A percentile compares a stretch with the other conserved stretches of the same genome.
These are phyloP conservation scores for Rallus crepitans DNA, from an alignment of 2,797 vertebrate species.

Conservation along the genomic window DNA sequence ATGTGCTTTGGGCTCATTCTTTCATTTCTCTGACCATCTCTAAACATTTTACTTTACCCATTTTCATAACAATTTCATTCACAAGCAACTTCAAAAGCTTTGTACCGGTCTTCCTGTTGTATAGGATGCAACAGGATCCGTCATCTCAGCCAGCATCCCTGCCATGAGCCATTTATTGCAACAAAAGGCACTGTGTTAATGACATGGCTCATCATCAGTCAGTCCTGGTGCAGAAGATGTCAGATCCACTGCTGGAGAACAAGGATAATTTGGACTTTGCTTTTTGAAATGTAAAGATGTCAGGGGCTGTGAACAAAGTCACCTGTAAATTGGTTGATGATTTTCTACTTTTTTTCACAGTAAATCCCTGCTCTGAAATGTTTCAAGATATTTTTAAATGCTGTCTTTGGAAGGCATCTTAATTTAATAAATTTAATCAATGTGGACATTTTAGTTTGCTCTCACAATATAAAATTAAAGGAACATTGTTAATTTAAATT, in stretches of 20 bases:
- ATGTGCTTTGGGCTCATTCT: neutral
- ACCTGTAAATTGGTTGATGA: conserved; percentile 20
- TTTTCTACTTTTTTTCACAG: conserved; percentile 1
- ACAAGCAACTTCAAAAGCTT: conserved; percentile 59
- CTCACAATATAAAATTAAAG: neutral
- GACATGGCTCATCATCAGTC: conserved; percentile 61
- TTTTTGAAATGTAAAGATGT: conserved; percentile 52
- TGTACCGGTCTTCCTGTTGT: conserved; percentile 6
- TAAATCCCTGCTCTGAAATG: neutral
- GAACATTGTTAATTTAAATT: neutral
- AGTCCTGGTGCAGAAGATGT: conserved; percentile 48
- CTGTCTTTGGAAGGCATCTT: neutral
- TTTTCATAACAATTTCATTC: conserved; percentile 38
- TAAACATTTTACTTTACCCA: conserved; percentile 18
- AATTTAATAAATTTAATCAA: neutral
- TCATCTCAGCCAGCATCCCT: conserved; percentile 56
- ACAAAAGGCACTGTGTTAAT: conserved; percentile 39
- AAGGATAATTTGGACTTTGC: conserved; percentile 54
- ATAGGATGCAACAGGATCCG: neutral
- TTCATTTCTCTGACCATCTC: neutral
- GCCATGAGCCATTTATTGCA: conserved; percentile 63
- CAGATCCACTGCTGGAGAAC: conserved; percentile 63
- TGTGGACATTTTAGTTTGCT: neutral
- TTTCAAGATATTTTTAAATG: neutral
- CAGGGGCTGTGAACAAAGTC: conserved; percentile 30